Evolutionary conservation across 1,140 invertebrate species (phyloP).

Genomic region (Drosophila lacteicornis): DNA sequence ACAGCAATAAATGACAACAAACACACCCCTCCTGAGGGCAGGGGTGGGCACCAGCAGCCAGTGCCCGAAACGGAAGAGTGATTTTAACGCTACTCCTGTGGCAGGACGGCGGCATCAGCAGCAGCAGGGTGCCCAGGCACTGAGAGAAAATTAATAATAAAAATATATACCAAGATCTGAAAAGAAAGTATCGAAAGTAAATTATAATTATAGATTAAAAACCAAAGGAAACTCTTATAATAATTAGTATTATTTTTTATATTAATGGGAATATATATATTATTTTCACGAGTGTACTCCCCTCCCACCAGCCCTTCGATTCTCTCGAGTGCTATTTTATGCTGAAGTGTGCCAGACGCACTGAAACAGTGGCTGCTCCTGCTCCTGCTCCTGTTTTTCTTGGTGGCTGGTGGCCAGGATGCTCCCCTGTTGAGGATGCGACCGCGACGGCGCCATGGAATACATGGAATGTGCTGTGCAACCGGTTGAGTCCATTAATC

Average conservation of each 20-base stretch:
- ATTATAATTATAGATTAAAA: no score
- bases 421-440: conserved; percentile 47
- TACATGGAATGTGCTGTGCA: conserved; percentile 55
- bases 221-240: no score
- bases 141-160: conserved; percentile 1
- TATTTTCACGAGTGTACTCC: neutral
- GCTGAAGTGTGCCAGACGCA: conserved; percentile 81
- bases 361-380: conserved; percentile 27
- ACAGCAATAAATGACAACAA: conserved; percentile 83
- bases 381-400: conserved; percentile 12
- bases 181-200: neutral
- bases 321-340: conserved; percentile 83
- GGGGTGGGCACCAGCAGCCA: conserved; percentile 28
- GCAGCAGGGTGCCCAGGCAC: conserved; percentile 55
- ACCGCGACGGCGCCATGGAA: conserved; percentile 58
- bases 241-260: no score
- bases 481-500: conserved; percentile 85
- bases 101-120: conserved; percentile 12
- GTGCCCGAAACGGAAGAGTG: conserved; percentile 71
- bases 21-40: conserved; percentile 64
- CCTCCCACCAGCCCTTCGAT: conserved; percentile 18
- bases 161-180: neutral
- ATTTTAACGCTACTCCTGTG: conserved; percentile 70
- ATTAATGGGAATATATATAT: neutral
- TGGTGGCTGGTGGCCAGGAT: conserved; percentile 35